phyloP scores from a whole-genome alignment of 2,797 vertebrate species.

The Alfaro cultratus region DNA sequence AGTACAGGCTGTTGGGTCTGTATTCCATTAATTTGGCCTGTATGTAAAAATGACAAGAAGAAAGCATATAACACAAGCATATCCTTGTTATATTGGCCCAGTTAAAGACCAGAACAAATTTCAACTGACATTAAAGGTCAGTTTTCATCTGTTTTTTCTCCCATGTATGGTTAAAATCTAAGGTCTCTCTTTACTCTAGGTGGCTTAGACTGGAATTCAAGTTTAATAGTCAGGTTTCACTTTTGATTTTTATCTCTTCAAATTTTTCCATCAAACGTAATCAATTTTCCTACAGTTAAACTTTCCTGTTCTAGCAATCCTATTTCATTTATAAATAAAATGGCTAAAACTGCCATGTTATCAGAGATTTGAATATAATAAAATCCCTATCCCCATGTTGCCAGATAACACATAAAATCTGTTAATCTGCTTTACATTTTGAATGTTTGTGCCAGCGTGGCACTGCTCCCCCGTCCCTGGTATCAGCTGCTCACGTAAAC shows the following conservation, averaged over 20 bases:
- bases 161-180: not conserved
- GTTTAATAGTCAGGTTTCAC: not conserved
- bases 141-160: not conserved
- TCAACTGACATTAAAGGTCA: not conserved
- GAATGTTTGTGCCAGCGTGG: conserved; percentile 50
- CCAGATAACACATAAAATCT: not conserved
- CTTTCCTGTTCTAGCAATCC: not conserved
- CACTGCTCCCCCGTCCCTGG: conserved; percentile 24
- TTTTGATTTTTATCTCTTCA: not conserved
- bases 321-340: not conserved
- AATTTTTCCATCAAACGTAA: not conserved
- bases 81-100: not conserved
- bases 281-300: not conserved
- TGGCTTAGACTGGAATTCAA: not conserved
- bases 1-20: not conserved
- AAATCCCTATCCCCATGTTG: not conserved
- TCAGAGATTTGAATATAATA: not conserved
- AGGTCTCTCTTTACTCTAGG: not conserved
- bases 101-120: not conserved
- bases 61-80: not conserved
- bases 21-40: not conserved
- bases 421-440: conserved; percentile 16
- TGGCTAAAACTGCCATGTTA: not conserved
- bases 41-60: not conserved
- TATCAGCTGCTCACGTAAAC: conserved; percentile 41